Conservation (phyloP, 2,113 vertebrate genomes). For the Ictidomys tridecemlineatus region DNA sequence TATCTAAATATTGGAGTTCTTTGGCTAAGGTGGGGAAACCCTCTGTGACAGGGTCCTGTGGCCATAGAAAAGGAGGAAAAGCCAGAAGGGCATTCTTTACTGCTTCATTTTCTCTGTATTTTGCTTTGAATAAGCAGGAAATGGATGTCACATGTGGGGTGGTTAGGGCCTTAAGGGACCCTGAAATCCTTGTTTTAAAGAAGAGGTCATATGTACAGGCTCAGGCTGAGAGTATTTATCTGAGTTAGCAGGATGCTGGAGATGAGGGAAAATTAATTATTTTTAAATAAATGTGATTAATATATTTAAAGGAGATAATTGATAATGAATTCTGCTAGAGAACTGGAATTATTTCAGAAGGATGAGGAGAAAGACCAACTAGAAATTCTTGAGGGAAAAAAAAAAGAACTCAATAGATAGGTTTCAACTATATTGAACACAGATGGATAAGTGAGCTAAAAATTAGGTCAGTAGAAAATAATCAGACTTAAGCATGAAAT, state of each 20-base stretch:
- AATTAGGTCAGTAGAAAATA: constrained; percentile 62
- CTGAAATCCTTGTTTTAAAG: background rate
- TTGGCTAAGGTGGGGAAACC: background rate
- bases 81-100: background rate
- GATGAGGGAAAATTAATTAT: background rate
- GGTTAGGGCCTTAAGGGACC: background rate
- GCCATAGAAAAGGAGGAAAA: background rate
- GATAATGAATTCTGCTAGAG: background rate
- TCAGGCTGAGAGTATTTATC: background rate
- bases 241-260: background rate
- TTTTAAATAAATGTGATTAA: background rate
- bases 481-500: constrained; percentile 19
- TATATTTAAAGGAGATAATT: constrained; percentile 1
- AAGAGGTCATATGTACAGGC: background rate
- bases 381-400: background rate
- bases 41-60: background rate
- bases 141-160: background rate
- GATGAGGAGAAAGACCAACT: background rate
- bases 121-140: constrained; percentile 17
- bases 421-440: constrained; percentile 50
- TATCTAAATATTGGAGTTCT: background rate
- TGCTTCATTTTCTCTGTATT: background rate
- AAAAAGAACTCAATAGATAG: constrained; percentile 9
- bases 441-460: constrained; percentile 48
- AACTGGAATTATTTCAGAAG: background rate